Evolutionary conservation across 2,888 invertebrate species (phyloP).

Genomic region (Heliconius charithonia): DNA sequence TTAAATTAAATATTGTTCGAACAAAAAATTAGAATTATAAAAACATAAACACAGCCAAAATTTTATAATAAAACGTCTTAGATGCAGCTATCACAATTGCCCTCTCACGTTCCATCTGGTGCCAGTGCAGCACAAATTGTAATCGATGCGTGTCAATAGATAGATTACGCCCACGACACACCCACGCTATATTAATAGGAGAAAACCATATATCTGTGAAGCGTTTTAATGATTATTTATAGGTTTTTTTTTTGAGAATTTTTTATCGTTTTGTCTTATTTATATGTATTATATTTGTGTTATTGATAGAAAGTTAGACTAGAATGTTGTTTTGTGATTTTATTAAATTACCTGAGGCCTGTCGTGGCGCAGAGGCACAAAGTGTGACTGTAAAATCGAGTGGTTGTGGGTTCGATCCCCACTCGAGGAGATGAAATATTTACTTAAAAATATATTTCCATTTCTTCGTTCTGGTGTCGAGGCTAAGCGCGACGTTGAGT

Average conservation of each 20-base stretch:
- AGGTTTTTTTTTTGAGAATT: conserved; percentile 38
- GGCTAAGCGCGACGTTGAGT: too few species aligned
- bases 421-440: too few species aligned
- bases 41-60: not conserved
- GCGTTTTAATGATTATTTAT: conserved; percentile 41
- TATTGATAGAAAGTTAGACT: not conserved
- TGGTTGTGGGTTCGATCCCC: too few species aligned
- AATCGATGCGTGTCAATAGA: conserved; percentile 44
- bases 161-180: conserved; percentile 39
- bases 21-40: not conserved
- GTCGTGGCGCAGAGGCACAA: too few species aligned
- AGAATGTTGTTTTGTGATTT: not conserved
- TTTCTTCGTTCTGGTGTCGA: too few species aligned
- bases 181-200: conserved; percentile 41
- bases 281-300: conserved; percentile 27
- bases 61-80: not conserved
- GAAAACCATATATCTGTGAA: conserved; percentile 37
- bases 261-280: conserved; percentile 27
- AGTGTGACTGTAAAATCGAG: too few species aligned
- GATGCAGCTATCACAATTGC: conserved; percentile 20
- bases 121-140: conserved; percentile 39
- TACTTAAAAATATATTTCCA: too few species aligned
- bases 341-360: not conserved
- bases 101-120: conserved; percentile 39
- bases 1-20: too few species aligned